Evolutionary conservation across 2,113 vertebrate genomes (phyloP).

Genomic region (Tragelaphus scriptus): DNA sequence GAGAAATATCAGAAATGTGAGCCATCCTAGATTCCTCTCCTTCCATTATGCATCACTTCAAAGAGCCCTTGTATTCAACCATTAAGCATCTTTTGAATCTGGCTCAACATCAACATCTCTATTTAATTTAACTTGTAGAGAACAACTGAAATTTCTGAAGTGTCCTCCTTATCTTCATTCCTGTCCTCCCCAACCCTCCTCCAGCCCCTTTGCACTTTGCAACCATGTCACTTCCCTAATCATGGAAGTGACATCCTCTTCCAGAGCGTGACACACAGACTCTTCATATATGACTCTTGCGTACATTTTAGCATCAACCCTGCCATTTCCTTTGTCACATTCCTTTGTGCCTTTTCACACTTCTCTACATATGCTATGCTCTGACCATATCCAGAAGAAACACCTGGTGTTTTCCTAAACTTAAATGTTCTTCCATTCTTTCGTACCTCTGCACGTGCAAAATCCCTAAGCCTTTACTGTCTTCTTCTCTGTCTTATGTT

Average conservation of each 20-base stretch:
- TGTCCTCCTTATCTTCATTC: neutral
- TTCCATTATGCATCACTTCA: neutral
- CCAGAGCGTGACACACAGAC: neutral
- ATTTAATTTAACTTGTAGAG: neutral
- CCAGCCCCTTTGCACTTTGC: neutral
- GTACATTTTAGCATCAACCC: neutral
- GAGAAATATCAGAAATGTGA: constrained; percentile 17
- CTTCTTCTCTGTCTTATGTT: neutral
- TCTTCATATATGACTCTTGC: neutral
- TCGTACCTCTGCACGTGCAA: neutral
- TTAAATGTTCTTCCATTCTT: neutral
- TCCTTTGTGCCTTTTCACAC: neutral
- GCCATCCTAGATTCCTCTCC: neutral
- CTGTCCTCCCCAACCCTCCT: neutral
- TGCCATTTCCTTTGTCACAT: neutral
- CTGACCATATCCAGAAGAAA: neutral
- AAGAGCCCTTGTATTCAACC: neutral
- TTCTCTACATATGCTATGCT: neutral
- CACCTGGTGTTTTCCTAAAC: neutral
- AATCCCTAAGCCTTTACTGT: neutral
- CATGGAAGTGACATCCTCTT: neutral
- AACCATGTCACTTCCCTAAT: neutral
- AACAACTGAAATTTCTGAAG: neutral
- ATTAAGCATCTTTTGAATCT: neutral
- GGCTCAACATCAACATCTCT: neutral